phyloP scores from a whole-genome alignment of 2,888 invertebrate species.

The Mimumesa dahlbomi region DNA sequence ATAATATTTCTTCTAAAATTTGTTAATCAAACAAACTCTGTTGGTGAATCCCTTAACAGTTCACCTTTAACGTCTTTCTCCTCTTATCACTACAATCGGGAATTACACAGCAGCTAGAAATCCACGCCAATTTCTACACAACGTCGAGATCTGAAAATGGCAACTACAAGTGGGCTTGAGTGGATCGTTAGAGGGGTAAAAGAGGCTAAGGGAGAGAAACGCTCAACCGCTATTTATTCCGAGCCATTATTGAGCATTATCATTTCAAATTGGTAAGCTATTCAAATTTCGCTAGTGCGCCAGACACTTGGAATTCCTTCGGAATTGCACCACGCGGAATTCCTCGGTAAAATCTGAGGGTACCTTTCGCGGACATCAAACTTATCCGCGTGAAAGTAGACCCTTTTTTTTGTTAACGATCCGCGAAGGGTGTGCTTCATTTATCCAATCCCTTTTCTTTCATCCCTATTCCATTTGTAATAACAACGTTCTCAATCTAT shows the following conservation, averaged over 20 bases:
- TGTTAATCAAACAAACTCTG: too few relatives aligned
- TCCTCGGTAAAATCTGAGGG: too few relatives aligned
- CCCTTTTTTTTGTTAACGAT: too few relatives aligned
- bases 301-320: slow-evolving; percentile 25
- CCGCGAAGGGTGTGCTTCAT: too few relatives aligned
- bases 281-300: slow-evolving; percentile 13
- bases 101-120: slow-evolving; percentile 36
- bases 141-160: slow-evolving; percentile 39
- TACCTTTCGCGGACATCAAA: neutral
- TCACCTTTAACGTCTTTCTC: slow-evolving; percentile 31
- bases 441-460: too few relatives aligned
- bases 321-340: slow-evolving; percentile 1
- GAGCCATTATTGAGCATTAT: slow-evolving; percentile 36
- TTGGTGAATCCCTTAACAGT: neutral
- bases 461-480: too few relatives aligned
- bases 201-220: slow-evolving; percentile 30
- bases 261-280: slow-evolving; percentile 47
- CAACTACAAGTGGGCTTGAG: slow-evolving; percentile 36
- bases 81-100: slow-evolving; percentile 59
- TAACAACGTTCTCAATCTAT: too few relatives aligned
- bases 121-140: slow-evolving; percentile 18
- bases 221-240: slow-evolving; percentile 52
- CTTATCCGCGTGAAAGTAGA: too few relatives aligned
- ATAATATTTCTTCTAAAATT: too few relatives aligned
- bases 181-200: slow-evolving; percentile 21